These are phyloP conservation scores for Oreocharis arfaki DNA, from an alignment of 2,113 vertebrate species.

Conservation along the genomic window DNA sequence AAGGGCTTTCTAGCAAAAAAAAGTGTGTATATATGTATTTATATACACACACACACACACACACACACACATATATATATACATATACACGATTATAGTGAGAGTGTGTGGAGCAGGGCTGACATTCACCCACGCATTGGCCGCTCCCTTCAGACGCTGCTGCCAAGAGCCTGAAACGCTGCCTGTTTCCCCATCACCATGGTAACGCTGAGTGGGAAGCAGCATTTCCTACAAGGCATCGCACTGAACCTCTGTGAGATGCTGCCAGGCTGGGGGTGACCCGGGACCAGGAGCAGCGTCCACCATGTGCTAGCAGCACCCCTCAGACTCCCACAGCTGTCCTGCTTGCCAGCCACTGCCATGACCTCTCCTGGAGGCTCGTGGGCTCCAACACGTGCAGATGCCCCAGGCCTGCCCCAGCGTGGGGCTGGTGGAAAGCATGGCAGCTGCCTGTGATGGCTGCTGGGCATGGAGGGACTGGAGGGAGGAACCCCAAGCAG, in stretches of 20 bases:
- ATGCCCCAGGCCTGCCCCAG: neutral
- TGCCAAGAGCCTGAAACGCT: neutral
- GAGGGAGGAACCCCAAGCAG: neutral
- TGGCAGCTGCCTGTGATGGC: neutral
- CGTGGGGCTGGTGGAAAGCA: rapidly evolving
- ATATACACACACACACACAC: neutral
- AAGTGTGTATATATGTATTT: neutral
- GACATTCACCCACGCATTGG: neutral
- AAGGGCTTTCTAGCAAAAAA: neutral
- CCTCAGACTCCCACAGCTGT: neutral
- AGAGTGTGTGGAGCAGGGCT: neutral
- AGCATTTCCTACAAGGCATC: neutral
- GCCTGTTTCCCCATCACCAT: slow-evolving; percentile 4
- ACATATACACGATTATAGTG: neutral
- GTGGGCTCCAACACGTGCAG: rapidly evolving
- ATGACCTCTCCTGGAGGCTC: rapidly evolving
- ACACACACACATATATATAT: neutral
- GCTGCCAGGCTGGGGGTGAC: neutral
- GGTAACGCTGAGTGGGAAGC: neutral
- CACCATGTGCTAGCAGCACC: rapidly evolving
- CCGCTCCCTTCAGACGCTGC: slow-evolving; percentile 4
- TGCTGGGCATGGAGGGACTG: neutral
- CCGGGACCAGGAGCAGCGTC: neutral
- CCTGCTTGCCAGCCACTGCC: neutral
- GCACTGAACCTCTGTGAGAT: neutral